Percentiles rank a stretch among this genome's conserved stretches.
These are phyloP conservation scores for Odiellus spinosus DNA, from an alignment of 2,888 invertebrate genomes.

Conservation along the genomic window DNA sequence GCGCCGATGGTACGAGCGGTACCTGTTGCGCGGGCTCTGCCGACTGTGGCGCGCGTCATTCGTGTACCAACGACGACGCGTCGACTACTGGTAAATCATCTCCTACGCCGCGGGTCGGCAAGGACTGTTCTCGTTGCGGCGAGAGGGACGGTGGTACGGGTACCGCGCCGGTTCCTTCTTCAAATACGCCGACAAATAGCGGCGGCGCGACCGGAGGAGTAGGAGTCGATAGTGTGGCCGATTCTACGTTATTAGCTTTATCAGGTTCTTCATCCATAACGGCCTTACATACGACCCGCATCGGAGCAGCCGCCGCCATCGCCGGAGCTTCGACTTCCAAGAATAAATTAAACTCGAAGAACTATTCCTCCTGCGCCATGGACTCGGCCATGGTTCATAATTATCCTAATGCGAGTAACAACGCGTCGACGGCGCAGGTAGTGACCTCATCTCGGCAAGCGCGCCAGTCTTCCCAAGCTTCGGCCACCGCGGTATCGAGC, in stretches of 20 bases:
- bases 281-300: constrained; percentile 16
- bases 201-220: background rate
- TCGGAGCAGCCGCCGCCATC: constrained; percentile 15
- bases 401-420: no score
- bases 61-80: no score
- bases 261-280: constrained; percentile 11
- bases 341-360: no score
- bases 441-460: no score
- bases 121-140: background rate
- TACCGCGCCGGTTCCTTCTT: no score
- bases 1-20: no score
- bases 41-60: no score
- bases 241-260: no score
- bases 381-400: background rate
- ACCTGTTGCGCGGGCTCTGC: no score
- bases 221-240: background rate
- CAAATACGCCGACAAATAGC: background rate
- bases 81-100: no score
- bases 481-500: background rate
- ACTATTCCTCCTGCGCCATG: background rate
- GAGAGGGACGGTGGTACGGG: background rate
- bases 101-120: constrained; percentile 13
- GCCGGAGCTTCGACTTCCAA: constrained; percentile 3
- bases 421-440: no score
- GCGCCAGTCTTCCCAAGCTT: background rate